phyloP scores from a whole-genome alignment of 2,797 vertebrate species.

The Melanotaenia maccullochi region DNA sequence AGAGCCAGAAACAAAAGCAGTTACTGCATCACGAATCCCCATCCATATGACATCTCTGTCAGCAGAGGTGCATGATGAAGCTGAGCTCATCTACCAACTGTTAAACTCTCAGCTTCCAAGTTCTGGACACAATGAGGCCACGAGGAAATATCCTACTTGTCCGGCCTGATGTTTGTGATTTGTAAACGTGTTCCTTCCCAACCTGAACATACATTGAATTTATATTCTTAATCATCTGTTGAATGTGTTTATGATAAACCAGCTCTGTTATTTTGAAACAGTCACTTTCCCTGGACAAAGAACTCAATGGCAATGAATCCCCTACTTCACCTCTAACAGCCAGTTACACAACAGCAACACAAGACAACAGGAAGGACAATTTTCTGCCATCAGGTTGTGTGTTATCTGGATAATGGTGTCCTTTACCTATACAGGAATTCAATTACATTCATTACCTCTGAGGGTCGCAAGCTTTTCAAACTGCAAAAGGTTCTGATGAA shows the following conservation, averaged over 20 bases:
- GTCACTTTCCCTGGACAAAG: constrained; percentile 14
- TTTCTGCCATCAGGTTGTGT: constrained; percentile 25
- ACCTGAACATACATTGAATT: no score
- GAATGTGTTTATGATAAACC: background rate
- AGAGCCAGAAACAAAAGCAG: constrained; percentile 46
- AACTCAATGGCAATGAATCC: constrained; percentile 33
- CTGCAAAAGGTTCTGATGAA: constrained; percentile 2
- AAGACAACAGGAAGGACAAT: constrained; percentile 27
- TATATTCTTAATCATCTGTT: no score
- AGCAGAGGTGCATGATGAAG: constrained; percentile 17
- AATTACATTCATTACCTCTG: constrained; percentile 37
- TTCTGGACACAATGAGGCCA: background rate
- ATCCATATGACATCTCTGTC: constrained; percentile 33
- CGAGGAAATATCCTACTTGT: background rate
- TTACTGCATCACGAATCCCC: constrained; percentile 12
- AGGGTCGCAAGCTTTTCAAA: constrained; percentile 23
- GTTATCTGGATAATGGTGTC: constrained; percentile 41
- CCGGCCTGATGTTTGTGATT: background rate
- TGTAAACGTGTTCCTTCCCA: background rate
- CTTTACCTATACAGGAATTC: constrained; percentile 42
- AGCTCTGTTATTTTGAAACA: constrained; percentile 2
- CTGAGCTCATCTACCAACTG: constrained; percentile 25
- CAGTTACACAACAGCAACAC: constrained; percentile 4
- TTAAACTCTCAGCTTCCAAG: constrained; percentile 36
- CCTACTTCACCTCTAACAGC: constrained; percentile 34